Evolutionary conservation across 2,888 invertebrate species (phyloP).

Genomic region (Meliscaeva auricollis): DNA sequence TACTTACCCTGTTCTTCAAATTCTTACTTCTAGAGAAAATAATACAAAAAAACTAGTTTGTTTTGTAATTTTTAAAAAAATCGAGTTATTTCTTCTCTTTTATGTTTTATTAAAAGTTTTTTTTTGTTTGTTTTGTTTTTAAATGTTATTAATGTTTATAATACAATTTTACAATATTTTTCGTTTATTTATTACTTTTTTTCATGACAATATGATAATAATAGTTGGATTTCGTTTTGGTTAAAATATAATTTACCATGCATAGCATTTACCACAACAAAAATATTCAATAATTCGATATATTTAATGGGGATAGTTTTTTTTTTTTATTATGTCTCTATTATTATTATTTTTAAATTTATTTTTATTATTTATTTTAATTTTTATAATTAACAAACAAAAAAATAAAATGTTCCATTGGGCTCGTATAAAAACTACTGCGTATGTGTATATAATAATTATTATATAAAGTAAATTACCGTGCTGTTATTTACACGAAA

Average conservation of each 20-base stretch:
- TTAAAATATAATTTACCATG: conserved; percentile 67
- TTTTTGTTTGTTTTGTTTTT: no score
- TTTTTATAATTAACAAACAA: conserved; percentile 9
- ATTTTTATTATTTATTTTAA: conserved; percentile 17
- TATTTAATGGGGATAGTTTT: conserved; percentile 47
- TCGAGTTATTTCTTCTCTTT: conserved; percentile 65
- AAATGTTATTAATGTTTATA: conserved; percentile 64
- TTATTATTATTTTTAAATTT: background rate
- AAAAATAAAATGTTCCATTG: conserved; percentile 43
- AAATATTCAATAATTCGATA: conserved; percentile 54
- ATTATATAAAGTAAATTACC: conserved; percentile 61
- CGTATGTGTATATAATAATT: conserved; percentile 56
- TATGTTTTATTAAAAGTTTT: conserved; percentile 60
- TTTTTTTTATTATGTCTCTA: conserved; percentile 19
- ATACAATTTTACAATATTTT: conserved; percentile 71
- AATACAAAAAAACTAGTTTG: background rate
- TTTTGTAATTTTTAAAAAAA: conserved; percentile 70
- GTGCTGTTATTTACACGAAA: conserved; percentile 70
- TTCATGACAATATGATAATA: conserved; percentile 73
- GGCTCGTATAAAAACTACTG: conserved; percentile 75
- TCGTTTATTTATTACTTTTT: background rate
- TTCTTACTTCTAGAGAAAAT: no score
- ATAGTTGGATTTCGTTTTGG: conserved; percentile 60
- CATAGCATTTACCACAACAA: conserved; percentile 70
- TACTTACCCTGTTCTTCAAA: no score